Evolutionary conservation across 2,797 vertebrate species (phyloP), one percentile per base, ranked within the genome.

Genomic region (Microchirus variegatus): DNA sequence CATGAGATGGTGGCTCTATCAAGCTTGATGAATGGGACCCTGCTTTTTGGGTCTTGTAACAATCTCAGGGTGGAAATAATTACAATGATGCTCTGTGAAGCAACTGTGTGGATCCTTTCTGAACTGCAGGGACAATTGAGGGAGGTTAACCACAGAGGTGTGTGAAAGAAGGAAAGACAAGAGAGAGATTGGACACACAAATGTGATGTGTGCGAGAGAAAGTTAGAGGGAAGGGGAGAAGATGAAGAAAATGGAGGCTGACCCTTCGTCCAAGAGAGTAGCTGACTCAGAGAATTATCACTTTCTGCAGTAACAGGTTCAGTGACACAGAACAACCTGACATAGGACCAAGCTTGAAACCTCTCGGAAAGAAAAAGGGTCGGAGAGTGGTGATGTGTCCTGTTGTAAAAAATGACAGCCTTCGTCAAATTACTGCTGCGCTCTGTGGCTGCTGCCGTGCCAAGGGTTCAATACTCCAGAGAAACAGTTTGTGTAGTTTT

Each of bases 201-300:
- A 14, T 45, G 60, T 64, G 31, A 43, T 60, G 63, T 26, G 54
- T 35, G 67, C 71, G 14, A 51, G 62, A 62, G 52, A 67, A 35
- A 55, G 35, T 71, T 54, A 38, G 66, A 55, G 44, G 13, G 53
- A 45, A 48, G 37, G 43, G 57, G 65, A 59, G 48, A 64, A 43
- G 49, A 54, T 59, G 73, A 64, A 61, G 55, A 80, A 77, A 80
- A 84, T 59, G 52, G 63, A 61, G 45, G 59, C 37, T 61, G 76
- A 81, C 77, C 75, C 78, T 70, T 70, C 56, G 68, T 87, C 75
- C 50, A 40, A 78, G 63, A 16, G 63, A 52, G 70, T 72, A 63
- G 50, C 73, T 70, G 64, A 42, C 53, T 70, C n/a, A 0, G 67
- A 59, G 70, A 83, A 74, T 85, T 68, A 86, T 85, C 83, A 79